These are phyloP conservation scores for Myoxocephalus aenaeus DNA, from an alignment of 2,797 vertebrate genomes.

Conservation along the genomic window DNA sequence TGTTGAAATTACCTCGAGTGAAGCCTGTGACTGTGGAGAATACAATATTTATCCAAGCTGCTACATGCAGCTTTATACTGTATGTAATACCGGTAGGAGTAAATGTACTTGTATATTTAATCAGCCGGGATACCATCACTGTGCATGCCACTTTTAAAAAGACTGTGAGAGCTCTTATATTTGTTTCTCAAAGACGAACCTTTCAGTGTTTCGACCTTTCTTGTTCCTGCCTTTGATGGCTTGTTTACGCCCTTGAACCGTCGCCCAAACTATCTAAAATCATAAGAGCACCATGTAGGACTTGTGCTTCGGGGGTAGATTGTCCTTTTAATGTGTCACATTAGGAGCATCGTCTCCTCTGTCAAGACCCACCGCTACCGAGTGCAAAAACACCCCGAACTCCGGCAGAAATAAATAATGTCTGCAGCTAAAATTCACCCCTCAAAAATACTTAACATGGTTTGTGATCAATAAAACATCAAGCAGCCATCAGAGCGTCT, in stretches of 20 bases:
- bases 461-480: slow-evolving; percentile 78
- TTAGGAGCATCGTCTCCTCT: slow-evolving; percentile 58
- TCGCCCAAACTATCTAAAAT: slow-evolving; percentile 53
- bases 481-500: slow-evolving; percentile 61
- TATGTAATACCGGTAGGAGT: slow-evolving; percentile 8
- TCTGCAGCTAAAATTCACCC: slow-evolving; percentile 44
- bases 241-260: slow-evolving; percentile 59
- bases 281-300: slow-evolving; percentile 51
- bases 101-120: slow-evolving; percentile 28
- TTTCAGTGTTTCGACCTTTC: slow-evolving; percentile 39
- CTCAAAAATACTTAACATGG: slow-evolving; percentile 60
- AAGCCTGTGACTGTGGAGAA: slow-evolving; percentile 7
- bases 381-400: slow-evolving; percentile 39
- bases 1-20: not conserved
- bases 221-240: slow-evolving; percentile 54
- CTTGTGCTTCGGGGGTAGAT: slow-evolving; percentile 41
- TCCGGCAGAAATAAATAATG: slow-evolving; percentile 57
- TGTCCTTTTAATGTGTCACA: slow-evolving; percentile 69
- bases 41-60: slow-evolving; percentile 27
- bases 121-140: slow-evolving; percentile 9
- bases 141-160: slow-evolving; percentile 7
- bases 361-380: slow-evolving; percentile 40
- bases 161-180: slow-evolving; percentile 13
- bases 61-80: slow-evolving; percentile 10
- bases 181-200: slow-evolving; percentile 32